Conservation (phyloP, 2,113 vertebrate genomes). For the Salvator merianae region DNA sequence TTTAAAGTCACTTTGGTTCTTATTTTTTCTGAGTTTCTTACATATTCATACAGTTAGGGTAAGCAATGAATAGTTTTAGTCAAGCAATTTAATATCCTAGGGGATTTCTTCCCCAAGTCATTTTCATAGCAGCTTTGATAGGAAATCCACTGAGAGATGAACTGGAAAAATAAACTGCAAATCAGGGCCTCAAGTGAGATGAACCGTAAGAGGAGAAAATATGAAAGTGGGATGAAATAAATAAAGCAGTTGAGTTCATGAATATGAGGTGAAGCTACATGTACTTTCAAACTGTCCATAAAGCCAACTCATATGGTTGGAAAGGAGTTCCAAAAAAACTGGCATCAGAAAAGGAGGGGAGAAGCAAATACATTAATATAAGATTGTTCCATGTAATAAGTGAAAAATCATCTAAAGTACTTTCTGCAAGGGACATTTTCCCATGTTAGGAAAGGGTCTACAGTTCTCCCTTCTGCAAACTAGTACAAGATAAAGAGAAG, state of each 20-base stretch:
- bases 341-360: not conserved
- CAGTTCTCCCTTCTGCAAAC: no score
- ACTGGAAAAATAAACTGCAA: slow-evolving; percentile 46
- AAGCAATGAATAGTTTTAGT: slow-evolving; percentile 37
- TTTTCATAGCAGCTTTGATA: slow-evolving; percentile 41
- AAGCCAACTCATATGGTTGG: not conserved
- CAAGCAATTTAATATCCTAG: slow-evolving; percentile 34
- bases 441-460: no score
- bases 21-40: slow-evolving; percentile 18
- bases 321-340: slow-evolving; percentile 18
- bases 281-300: slow-evolving; percentile 8
- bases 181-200: slow-evolving; percentile 29
- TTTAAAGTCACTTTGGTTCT: not conserved
- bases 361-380: not conserved
- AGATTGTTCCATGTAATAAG: no score
- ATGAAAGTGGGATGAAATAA: slow-evolving; percentile 33
- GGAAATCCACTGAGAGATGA: slow-evolving; percentile 26
- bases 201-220: slow-evolving; percentile 40
- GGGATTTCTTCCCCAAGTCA: slow-evolving; percentile 23
- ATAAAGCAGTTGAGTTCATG: slow-evolving; percentile 13
- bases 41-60: not conserved
- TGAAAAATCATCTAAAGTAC: no score
- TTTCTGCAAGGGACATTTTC: no score
- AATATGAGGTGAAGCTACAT: slow-evolving; percentile 12
- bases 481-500: no score